Evolutionary conservation across 2,888 invertebrate genomes (phyloP), one percentile per base, ranked within the genome.

Genomic region (Hesperia comma): DNA sequence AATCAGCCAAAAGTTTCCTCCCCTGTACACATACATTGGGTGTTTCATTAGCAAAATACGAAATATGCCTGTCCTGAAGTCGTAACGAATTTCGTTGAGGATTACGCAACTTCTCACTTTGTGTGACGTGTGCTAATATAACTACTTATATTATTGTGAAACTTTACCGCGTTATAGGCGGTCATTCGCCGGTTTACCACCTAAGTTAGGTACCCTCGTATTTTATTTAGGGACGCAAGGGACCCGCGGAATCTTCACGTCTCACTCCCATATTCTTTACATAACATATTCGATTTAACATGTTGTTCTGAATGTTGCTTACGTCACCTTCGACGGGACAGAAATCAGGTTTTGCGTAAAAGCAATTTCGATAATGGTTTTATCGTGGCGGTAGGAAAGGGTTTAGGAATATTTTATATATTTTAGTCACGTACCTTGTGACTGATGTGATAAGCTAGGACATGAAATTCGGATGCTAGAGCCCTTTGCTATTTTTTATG

Each of bases 101-200:
- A 70, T 71, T 72, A 70, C 67, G 68, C 70, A 73, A 73, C 73
- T 73, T 73, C 69, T 62, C 71, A 72, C 73, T 73, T 70, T 68
- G 70, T 67, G 67, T 68, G 69, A 72, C 68, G 68, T 71, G 70
- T 66, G 5, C 26, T 46, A 43, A 62, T 56, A 54, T 56, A 56
- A 67, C 61, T 61, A 67, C 61, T 46, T 55, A 69, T 70, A 68
- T 71, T 68, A 71, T 69, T 69, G 70, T 69, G 69, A 61, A 69
- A 71, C 66, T 71, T 71, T 55, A 63, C 26, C 62, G 68, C 70
- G 71, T 69, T 71, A 71, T 70, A 67, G 61, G 62, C 69, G 72
- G 71, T 72, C 71, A 74, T 72, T 70, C 69, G 68, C 67, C 68
- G 71, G 67, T 70, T 74, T 71, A 70, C 56, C 69, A 67, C 68